Evolutionary conservation across 2,113 vertebrate genomes (phyloP).

Genomic region (Poecilia latipinna): DNA sequence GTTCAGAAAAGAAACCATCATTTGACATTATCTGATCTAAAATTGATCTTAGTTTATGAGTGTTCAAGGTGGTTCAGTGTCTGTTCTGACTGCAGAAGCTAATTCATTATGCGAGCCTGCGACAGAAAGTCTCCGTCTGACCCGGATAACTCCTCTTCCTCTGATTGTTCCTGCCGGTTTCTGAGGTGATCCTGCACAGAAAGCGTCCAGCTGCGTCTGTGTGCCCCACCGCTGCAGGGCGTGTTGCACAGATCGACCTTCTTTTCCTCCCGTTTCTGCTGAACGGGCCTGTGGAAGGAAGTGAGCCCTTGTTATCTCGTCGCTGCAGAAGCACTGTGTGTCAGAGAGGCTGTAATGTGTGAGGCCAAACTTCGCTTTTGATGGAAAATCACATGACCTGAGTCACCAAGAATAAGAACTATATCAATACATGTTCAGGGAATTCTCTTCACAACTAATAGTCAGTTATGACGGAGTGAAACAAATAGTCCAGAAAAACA

Average conservation of each 20-base stretch:
- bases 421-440: conserved; percentile 2
- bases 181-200: conserved; percentile 11
- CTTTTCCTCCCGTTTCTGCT: conserved; percentile 55
- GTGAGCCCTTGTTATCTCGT: conserved; percentile 66
- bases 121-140: conserved; percentile 3
- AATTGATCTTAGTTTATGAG: background rate
- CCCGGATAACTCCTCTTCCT: background rate
- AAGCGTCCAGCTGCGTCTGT: background rate
- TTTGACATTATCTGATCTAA: background rate
- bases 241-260: background rate
- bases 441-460: conserved; percentile 15
- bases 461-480: conserved; percentile 28
- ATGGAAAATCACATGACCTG: conserved; percentile 11
- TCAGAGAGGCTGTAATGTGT: conserved; percentile 36
- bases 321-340: conserved; percentile 37
- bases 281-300: conserved; percentile 74
- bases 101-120: conserved; percentile 10
- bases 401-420: conserved; percentile 13
- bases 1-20: background rate
- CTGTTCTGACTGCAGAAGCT: background rate
- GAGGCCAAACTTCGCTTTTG: conserved; percentile 1
- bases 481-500: conserved; percentile 17
- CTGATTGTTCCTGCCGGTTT: background rate
- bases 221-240: conserved; percentile 3
- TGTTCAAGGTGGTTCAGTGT: background rate